These are phyloP conservation scores for Chaetogeoica ovagalla DNA, from an alignment of 2,888 invertebrate genomes.

Conservation along the genomic window DNA sequence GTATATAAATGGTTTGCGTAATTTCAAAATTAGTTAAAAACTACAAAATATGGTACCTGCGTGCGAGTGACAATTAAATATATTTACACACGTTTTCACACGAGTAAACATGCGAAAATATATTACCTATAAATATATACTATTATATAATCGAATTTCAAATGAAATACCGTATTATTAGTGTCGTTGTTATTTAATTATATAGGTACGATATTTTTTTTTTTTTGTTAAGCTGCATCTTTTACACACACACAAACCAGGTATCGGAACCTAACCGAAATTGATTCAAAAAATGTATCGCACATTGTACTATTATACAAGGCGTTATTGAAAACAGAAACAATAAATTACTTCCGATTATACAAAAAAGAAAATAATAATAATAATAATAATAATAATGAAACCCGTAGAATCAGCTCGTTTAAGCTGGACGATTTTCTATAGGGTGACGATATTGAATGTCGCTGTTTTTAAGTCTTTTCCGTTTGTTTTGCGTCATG, in stretches of 20 bases:
- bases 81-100: slow-evolving; percentile 13
- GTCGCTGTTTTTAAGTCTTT: slow-evolving; percentile 32
- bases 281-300: too few relatives aligned
- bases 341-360: too few relatives aligned
- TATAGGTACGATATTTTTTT: too few relatives aligned
- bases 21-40: slow-evolving; percentile 32
- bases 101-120: neutral
- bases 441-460: slow-evolving; percentile 12
- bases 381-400: neutral
- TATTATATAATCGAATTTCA: neutral
- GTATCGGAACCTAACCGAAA: too few relatives aligned
- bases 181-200: neutral
- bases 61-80: slow-evolving; percentile 11
- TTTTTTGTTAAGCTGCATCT: too few relatives aligned
- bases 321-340: too few relatives aligned
- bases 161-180: neutral
- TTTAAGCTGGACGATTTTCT: slow-evolving; percentile 5
- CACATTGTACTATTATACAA: too few relatives aligned
- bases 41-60: slow-evolving; percentile 9
- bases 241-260: too few relatives aligned
- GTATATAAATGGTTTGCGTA: neutral
- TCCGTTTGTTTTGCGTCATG: slow-evolving; percentile 31
- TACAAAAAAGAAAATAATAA: neutral
- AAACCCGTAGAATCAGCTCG: neutral
- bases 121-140: neutral